These are phyloP conservation scores for Condylura cristata DNA, from an alignment of 2,113 vertebrate genomes.

Conservation along the genomic window DNA sequence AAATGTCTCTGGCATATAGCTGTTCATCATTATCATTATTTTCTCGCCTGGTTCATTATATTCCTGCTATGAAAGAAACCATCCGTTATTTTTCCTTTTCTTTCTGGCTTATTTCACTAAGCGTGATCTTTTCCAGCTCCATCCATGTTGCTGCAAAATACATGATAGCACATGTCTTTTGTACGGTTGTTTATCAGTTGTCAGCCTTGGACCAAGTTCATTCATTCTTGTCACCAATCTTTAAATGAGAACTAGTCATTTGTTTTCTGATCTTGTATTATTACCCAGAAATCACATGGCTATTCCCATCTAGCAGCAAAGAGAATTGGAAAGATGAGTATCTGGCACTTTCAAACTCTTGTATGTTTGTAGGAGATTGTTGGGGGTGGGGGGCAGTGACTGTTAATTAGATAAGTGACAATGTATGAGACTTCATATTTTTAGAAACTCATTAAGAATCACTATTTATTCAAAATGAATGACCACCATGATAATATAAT, in stretches of 20 bases:
- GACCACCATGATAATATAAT: not conserved
- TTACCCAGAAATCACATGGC: not conserved
- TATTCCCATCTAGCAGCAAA: not conserved
- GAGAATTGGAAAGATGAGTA: not conserved
- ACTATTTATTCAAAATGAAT: constrained; percentile 13
- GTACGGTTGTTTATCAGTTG: not conserved
- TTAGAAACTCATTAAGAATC: constrained; percentile 22
- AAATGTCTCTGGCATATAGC: no score
- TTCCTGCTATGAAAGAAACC: no score
- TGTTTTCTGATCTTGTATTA: not conserved
- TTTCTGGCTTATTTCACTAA: no score
- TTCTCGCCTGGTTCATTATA: no score
- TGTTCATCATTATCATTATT: no score
- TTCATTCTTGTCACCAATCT: constrained; percentile 7
- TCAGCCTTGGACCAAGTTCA: not conserved
- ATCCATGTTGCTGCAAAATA: no score
- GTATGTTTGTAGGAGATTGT: not conserved
- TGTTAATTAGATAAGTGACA: not conserved
- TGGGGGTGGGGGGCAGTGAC: not conserved
- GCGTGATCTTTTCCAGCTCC: no score
- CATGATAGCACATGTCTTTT: not conserved
- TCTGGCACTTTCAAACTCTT: not conserved
- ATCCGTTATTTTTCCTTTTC: no score
- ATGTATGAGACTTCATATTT: not conserved
- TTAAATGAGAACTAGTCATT: not conserved